Percentiles rank a stretch among this genome's conserved stretches.
phyloP scores from a whole-genome alignment of 2,797 vertebrate genomes.

The Leuciscus waleckii region DNA sequence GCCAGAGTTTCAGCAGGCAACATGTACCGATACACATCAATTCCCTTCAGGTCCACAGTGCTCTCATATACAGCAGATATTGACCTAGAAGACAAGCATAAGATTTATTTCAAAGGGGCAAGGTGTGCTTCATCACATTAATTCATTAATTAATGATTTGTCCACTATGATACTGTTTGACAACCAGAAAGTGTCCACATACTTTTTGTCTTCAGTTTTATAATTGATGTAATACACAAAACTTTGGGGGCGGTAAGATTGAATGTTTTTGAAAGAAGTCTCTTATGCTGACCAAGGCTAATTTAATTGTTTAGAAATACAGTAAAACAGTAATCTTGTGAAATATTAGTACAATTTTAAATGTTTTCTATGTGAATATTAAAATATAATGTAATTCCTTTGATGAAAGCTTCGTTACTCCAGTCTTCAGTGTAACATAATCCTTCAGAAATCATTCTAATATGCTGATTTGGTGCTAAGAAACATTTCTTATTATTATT shows the following conservation, averaged over 20 bases:
- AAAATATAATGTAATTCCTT: neutral
- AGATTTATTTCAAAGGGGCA: neutral
- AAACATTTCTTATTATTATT: neutral
- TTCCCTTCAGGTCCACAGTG: constrained; percentile 81
- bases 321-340: neutral
- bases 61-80: constrained; percentile 80
- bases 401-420: neutral
- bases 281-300: neutral
- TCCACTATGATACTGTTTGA: neutral
- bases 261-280: neutral
- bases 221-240: neutral
- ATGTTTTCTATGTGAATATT: neutral
- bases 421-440: neutral
- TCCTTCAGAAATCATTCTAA: neutral
- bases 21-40: constrained; percentile 84
- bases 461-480: neutral
- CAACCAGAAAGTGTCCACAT: neutral
- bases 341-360: neutral
- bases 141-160: too few species aligned
- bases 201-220: neutral
- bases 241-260: too few species aligned
- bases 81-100: constrained; percentile 76
- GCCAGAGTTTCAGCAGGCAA: constrained; percentile 81
- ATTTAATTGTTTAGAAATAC: neutral
- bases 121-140: neutral